Percentiles rank a stretch among this genome's conserved stretches.
These are phyloP conservation scores for Fundulus diaphanus DNA, from an alignment of 2,797 vertebrate genomes.

Conservation along the genomic window DNA sequence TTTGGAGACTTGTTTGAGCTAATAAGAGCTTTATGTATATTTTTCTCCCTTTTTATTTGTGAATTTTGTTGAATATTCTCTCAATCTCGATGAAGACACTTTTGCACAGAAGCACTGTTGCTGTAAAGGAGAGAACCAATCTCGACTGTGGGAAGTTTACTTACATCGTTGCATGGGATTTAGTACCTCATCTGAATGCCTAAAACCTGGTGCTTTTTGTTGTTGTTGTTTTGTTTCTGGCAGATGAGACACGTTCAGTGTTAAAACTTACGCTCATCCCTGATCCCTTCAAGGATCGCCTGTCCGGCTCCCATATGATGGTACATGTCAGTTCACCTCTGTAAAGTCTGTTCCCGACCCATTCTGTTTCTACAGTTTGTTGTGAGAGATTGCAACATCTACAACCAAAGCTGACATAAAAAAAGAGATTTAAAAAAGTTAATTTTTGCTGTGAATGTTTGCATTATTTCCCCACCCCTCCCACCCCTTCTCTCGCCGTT, in stretches of 20 bases:
- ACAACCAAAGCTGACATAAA: slow-evolving; percentile 78
- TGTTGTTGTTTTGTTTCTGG: slow-evolving; percentile 10
- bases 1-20: slow-evolving; percentile 78
- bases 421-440: slow-evolving; percentile 38
- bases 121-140: slow-evolving; percentile 68
- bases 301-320: slow-evolving; percentile 43
- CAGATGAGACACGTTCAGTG: slow-evolving; percentile 34
- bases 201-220: slow-evolving; percentile 77
- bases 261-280: slow-evolving; percentile 47
- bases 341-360: slow-evolving; percentile 49
- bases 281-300: slow-evolving; percentile 28
- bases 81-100: slow-evolving; percentile 69
- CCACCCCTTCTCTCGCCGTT: slow-evolving; percentile 38
- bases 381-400: slow-evolving; percentile 62
- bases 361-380: slow-evolving; percentile 45
- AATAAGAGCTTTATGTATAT: slow-evolving; percentile 74
- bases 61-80: slow-evolving; percentile 67
- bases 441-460: slow-evolving; percentile 73
- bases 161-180: slow-evolving; percentile 68
- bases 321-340: slow-evolving; percentile 49
- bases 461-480: slow-evolving; percentile 46
- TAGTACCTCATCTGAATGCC: slow-evolving; percentile 80
- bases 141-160: slow-evolving; percentile 75
- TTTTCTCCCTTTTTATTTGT: slow-evolving; percentile 49
- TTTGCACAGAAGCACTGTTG: slow-evolving; percentile 77